phyloP scores from a whole-genome alignment of 1,140 invertebrate genomes.

The Drosophila orena region DNA sequence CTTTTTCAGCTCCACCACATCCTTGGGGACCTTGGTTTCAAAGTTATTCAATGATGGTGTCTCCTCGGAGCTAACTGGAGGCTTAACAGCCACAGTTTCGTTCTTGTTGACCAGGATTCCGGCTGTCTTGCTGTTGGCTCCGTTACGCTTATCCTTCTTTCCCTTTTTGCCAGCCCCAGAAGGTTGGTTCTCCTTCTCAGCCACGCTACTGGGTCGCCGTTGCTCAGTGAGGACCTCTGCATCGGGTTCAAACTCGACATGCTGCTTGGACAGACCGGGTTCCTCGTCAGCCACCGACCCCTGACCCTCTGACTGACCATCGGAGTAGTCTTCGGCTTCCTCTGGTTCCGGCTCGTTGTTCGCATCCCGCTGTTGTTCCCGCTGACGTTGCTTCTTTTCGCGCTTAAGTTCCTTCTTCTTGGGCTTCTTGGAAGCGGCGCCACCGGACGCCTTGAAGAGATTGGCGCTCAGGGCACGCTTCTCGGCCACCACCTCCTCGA shows the following conservation, averaged over 20 bases:
- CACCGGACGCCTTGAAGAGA: slow-evolving; percentile 68
- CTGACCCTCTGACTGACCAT: slow-evolving; percentile 78
- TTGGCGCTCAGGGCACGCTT: slow-evolving; percentile 79
- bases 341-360: slow-evolving; percentile 58
- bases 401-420: slow-evolving; percentile 81
- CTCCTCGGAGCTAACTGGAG: slow-evolving; percentile 59
- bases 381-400: slow-evolving; percentile 73
- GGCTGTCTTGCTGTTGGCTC: slow-evolving; percentile 21
- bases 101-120: slow-evolving; percentile 88
- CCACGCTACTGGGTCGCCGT: slow-evolving; percentile 70
- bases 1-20: slow-evolving; percentile 89
- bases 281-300: slow-evolving; percentile 65
- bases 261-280: slow-evolving; percentile 75
- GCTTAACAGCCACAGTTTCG: slow-evolving; percentile 85
- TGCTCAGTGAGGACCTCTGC: slow-evolving; percentile 72
- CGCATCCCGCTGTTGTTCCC: slow-evolving; percentile 68
- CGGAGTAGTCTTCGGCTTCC: slow-evolving; percentile 76
- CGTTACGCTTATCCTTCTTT: slow-evolving; percentile 85
- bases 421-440: slow-evolving; percentile 64
- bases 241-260: slow-evolving; percentile 84
- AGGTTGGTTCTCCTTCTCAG: slow-evolving; percentile 66
- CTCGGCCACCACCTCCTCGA: slow-evolving; percentile 82
- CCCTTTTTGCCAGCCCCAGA: slow-evolving; percentile 67
- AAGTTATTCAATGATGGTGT: slow-evolving; percentile 88
- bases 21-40: slow-evolving; percentile 91